Evolutionary conservation across 2,113 vertebrate species (phyloP).

Genomic region (Echinops telfairi): DNA sequence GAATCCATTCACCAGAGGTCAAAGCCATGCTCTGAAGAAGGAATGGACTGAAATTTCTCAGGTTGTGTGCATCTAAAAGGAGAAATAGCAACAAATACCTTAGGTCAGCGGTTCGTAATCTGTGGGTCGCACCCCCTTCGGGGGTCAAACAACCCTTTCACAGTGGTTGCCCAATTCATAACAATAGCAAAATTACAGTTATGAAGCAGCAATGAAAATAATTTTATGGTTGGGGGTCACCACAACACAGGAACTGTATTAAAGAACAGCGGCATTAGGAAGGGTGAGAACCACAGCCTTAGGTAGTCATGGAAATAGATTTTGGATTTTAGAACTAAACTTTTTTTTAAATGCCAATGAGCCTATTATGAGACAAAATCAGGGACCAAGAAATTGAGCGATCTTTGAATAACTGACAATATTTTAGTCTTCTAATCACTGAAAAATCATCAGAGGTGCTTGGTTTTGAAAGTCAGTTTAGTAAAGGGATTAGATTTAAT

Average conservation of each 20-base stretch:
- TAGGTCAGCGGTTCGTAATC: no score
- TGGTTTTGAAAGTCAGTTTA: constrained; percentile 30
- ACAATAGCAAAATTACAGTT: no score
- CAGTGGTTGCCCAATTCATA: no score
- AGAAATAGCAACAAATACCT: neutral
- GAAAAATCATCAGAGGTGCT: neutral
- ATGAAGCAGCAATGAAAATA: no score
- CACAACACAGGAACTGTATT: no score
- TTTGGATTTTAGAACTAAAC: neutral
- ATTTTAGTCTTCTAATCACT: no score
- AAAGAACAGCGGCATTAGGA: no score
- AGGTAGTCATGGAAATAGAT: neutral
- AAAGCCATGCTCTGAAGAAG: neutral
- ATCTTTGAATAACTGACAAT: neutral
- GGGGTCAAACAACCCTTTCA: no score
- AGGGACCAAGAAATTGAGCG: neutral
- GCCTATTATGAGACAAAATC: neutral
- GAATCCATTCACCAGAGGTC: neutral
- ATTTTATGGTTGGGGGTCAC: no score
- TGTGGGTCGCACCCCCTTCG: no score
- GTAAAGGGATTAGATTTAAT: neutral
- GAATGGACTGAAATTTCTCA: neutral
- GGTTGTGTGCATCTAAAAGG: neutral
- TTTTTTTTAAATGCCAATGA: neutral
- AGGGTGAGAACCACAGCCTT: neutral